Base-by-base conservation (phyloP, 2,888 invertebrate species). In the Prosopocoilus inquinatus region DNA sequence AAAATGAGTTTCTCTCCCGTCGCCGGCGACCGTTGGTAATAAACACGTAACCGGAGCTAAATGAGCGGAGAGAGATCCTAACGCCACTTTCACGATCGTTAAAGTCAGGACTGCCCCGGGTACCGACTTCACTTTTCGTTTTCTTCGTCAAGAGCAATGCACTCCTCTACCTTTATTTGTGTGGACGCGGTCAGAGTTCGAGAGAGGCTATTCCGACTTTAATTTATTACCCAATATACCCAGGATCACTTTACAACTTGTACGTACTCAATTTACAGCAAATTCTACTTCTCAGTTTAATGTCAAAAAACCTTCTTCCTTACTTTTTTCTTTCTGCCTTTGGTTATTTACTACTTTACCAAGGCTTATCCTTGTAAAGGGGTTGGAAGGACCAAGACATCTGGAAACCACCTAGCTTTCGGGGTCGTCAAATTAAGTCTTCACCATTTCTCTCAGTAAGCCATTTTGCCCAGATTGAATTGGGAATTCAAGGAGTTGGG, bases 51-150 rank as follows among this genome's bases (percentile, higher is more conserved):
- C 28, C 35, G 51, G 47, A 33, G 28, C 28, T 33, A 55, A 59
- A 53, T 54, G 48, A 55, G 56, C 53, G 55, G 50, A 47, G 53
- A 60, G 47, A 53, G 56, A 57, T 46, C 51, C 55, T 50, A 52
- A 62, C 61, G 60, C 61, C 63, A 64, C 66, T 64, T 68, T 66
- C 67, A 64, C 66, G 66, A 66, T 68, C 64, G 66, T 65, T 66
- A 64, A 20, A 61, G 59, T 55, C 45, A 55, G 63, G 61, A 65
- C 66, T 60, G 67, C 67, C 67, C 45, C 61, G 52, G 65, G 67
- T 67, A 57, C 66, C 67, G 68, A 66, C 66, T 67, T 65, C 65
- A 63, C 66, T 68, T 67, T 66, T 65, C 62, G 63, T 64, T 64
- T 61, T 63, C 61, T 63, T 65, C 62, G 55, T 63, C 59, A 64